Evolutionary conservation across 35 echinoderm and acorn worm species (phyloP).

Genomic region (Lytechinus variegatus): DNA sequence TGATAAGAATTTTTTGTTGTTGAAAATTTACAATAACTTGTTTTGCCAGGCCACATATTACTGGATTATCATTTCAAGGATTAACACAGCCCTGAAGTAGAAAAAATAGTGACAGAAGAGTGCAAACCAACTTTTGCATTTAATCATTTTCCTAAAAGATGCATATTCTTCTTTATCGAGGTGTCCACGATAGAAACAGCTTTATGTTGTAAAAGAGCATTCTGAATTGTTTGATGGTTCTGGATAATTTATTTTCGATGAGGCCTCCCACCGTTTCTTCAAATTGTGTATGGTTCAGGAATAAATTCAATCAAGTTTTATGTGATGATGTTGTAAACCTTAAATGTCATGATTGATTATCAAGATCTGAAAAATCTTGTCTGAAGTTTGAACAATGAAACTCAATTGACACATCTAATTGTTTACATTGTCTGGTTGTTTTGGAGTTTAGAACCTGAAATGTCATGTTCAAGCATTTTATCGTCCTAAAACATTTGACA

Average conservation of each 20-base stretch:
- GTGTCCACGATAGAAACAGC: neutral
- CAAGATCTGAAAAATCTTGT: neutral
- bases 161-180: neutral
- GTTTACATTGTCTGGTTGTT: neutral
- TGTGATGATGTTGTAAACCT: neutral
- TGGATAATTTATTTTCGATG: neutral
- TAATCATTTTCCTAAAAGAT: neutral
- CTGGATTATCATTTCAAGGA: too few species aligned
- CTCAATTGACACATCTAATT: neutral
- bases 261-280: neutral
- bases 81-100: too few species aligned
- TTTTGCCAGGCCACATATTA: too few species aligned
- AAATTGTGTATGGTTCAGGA: neutral
- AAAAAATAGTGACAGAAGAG: too few species aligned
- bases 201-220: neutral
- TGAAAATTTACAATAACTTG: too few species aligned
- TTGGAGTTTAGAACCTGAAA: neutral
- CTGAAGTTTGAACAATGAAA: neutral
- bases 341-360: neutral
- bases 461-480: constrained; percentile 3
- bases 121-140: neutral
- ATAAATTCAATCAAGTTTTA: neutral
- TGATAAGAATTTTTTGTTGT: too few species aligned
- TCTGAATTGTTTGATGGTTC: neutral
- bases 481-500: neutral